Evolutionary conservation across 2,113 vertebrate genomes (phyloP).

Genomic region (Micronisus gabar): DNA sequence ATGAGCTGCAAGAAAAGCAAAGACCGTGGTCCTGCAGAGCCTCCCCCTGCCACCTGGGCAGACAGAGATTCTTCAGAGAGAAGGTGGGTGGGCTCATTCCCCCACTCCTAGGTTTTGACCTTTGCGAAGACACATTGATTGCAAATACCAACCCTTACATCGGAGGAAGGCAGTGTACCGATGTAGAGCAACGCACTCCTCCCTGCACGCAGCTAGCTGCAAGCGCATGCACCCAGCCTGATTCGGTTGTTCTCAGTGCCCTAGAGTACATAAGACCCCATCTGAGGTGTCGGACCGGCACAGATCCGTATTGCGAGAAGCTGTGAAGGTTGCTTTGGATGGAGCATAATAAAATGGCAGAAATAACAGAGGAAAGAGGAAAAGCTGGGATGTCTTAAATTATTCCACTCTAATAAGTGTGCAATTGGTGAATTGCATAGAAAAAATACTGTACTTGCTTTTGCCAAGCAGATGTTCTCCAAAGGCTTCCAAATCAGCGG

Average conservation of each 20-base stretch:
- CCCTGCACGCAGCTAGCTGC: not conserved
- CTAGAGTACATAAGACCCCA: too few species aligned
- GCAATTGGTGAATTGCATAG: not conserved
- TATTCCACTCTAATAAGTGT: not conserved
- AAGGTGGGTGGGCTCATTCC: not conserved
- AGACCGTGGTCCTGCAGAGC: not conserved
- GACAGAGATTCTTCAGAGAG: not conserved
- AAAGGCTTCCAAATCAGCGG: not conserved
- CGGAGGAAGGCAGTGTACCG: not conserved
- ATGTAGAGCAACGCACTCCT: not conserved
- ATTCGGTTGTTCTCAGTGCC: not conserved
- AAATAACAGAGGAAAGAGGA: not conserved
- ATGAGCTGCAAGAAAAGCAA: rapidly evolving
- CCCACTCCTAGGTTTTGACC: not conserved
- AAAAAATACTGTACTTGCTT: not conserved
- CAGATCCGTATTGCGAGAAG: not conserved
- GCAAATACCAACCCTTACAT: not conserved
- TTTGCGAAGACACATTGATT: not conserved
- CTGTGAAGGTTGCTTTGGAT: not conserved
- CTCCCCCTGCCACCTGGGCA: not conserved
- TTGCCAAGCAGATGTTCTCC: not conserved
- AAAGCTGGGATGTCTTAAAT: not conserved
- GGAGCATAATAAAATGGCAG: not conserved
- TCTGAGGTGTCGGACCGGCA: not conserved
- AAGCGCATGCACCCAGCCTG: not conserved